phyloP scores from a whole-genome alignment of 2,113 vertebrate species.

The Aphelocoma coerulescens region DNA sequence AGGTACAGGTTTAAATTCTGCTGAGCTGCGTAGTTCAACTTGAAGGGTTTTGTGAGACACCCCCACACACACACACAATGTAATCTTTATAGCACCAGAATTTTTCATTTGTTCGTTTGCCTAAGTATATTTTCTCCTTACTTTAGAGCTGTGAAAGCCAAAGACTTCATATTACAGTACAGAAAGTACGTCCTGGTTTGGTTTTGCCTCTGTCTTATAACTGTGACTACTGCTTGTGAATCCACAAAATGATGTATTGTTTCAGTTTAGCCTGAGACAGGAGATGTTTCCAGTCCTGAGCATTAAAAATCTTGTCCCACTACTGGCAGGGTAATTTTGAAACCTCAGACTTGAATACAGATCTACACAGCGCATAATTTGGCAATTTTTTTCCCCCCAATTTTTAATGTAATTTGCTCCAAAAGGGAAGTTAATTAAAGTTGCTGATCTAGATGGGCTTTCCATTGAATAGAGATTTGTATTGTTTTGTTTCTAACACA shows the following conservation, averaged over 20 bases:
- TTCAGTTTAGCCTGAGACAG: background rate
- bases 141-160: background rate
- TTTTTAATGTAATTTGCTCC: background rate
- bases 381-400: accelerated
- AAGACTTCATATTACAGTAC: background rate
- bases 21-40: background rate
- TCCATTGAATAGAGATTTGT: background rate
- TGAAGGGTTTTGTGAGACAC: background rate
- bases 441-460: background rate
- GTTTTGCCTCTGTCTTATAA: background rate
- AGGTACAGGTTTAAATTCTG: background rate
- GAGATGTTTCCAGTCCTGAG: background rate
- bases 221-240: background rate
- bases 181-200: background rate
- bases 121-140: background rate
- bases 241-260: background rate
- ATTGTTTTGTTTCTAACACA: background rate
- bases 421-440: background rate
- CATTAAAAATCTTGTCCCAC: background rate
- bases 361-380: background rate
- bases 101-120: background rate
- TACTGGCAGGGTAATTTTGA: background rate
- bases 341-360: background rate
- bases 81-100: background rate
- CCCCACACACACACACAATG: background rate